Percentiles rank a stretch among this genome's conserved stretches.
Conservation (phyloP, 2,113 vertebrate genomes). For the Callospermophilus lateralis region DNA sequence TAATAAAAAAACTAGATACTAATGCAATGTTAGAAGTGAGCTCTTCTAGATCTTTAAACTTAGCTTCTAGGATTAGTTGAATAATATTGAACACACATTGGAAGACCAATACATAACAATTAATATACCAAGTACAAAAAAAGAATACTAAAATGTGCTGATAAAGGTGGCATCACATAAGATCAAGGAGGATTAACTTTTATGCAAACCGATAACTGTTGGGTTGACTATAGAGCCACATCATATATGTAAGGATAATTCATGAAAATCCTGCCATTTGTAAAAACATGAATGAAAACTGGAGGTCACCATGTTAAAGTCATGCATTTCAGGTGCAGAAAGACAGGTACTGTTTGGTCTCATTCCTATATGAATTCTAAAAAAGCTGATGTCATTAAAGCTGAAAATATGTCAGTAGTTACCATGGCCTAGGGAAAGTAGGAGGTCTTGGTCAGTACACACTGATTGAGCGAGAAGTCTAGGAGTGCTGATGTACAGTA, state of each 20-base stretch:
- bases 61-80: neutral
- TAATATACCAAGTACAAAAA: neutral
- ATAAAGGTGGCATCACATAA: neutral
- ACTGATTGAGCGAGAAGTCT: too few species aligned
- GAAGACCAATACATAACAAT: neutral
- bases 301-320: too few species aligned
- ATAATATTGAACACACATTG: neutral
- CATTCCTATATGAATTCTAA: neutral
- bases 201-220: neutral
- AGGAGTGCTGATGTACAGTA: rapidly evolving
- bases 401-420: neutral
- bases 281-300: neutral
- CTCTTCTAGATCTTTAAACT: neutral
- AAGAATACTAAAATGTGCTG: neutral
- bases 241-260: neutral
- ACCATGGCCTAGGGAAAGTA: rapidly evolving
- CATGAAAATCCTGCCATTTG: neutral
- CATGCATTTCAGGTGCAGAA: neutral
- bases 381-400: neutral
- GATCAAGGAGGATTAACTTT: too few species aligned
- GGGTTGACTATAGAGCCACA: too few species aligned
- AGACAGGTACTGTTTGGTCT: neutral
- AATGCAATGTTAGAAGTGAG: neutral
- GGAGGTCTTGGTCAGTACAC: neutral
- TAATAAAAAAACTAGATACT: neutral